These are phyloP conservation scores for Sinocyclocheilus maitianheensis DNA, from an alignment of 2,113 vertebrate species.

Conservation along the genomic window DNA sequence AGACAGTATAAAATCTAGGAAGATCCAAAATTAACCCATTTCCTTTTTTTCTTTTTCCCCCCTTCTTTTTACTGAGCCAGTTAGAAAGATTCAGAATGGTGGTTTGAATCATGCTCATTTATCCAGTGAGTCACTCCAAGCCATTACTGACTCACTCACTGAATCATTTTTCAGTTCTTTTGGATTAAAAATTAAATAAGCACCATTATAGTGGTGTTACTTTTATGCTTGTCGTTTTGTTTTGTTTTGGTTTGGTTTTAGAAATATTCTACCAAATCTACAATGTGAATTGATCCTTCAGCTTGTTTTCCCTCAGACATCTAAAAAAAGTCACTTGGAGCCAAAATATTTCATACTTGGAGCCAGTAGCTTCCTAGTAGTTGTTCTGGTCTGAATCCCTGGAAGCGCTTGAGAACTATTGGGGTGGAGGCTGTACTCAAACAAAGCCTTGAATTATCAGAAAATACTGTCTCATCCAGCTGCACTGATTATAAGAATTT, in stretches of 20 bases:
- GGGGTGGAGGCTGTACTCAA: constrained; percentile 30
- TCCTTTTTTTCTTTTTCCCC: background rate
- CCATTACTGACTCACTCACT: background rate
- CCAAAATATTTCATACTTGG: background rate
- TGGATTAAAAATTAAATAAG: background rate
- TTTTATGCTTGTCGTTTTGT: background rate
- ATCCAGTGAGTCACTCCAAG: background rate
- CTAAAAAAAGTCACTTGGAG: background rate
- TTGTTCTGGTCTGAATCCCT: background rate
- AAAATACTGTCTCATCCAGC: constrained; percentile 39
- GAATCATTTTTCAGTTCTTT: background rate
- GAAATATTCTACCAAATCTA: background rate
- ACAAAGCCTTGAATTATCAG: constrained; percentile 46
- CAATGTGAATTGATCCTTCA: background rate
- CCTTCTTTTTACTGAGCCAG: background rate
- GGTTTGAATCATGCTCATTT: background rate
- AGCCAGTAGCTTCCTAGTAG: background rate
- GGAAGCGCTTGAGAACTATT: constrained; percentile 22
- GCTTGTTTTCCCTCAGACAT: background rate
- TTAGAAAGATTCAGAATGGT: background rate
- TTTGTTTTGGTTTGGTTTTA: background rate
- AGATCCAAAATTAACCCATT: background rate
- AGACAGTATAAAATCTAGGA: background rate
- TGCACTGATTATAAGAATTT: constrained; percentile 37
- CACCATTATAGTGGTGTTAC: background rate